Conservation (phyloP, 2,888 invertebrate species). For the Aricia artaxerxes region DNA sequence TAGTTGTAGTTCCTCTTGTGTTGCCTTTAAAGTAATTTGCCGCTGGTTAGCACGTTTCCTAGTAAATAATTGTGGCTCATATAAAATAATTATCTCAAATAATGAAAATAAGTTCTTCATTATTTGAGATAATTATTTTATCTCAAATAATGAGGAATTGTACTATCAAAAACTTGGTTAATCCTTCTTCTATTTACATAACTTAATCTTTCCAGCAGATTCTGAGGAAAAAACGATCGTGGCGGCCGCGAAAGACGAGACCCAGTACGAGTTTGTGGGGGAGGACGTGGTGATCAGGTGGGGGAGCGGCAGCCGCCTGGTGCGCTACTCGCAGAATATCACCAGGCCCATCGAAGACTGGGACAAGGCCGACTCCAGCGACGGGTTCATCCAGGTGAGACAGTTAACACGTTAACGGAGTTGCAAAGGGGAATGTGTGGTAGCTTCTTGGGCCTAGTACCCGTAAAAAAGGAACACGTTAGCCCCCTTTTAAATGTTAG, state of each 20-base stretch:
- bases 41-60: too few species aligned
- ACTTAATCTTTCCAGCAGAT: background rate
- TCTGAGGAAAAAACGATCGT: background rate
- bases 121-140: too few species aligned
- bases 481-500: background rate
- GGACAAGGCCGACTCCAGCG: conserved; percentile 58
- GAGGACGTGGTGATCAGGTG: conserved; percentile 56
- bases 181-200: background rate
- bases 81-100: too few species aligned
- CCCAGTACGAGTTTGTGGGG: conserved; percentile 51
- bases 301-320: conserved; percentile 63
- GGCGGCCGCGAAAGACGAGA: background rate
- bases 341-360: conserved; percentile 70
- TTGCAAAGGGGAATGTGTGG: background rate
- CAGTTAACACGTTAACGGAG: background rate
- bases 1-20: too few species aligned
- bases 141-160: too few species aligned
- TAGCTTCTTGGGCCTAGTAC: background rate
- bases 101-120: too few species aligned
- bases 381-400: conserved; percentile 52
- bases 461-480: background rate
- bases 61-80: too few species aligned
- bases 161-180: too few species aligned
- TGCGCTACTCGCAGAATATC: conserved; percentile 76
- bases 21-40: too few species aligned